Conservation (phyloP, 1,140 invertebrate genomes). For the Andrena cerasifolii region DNA sequence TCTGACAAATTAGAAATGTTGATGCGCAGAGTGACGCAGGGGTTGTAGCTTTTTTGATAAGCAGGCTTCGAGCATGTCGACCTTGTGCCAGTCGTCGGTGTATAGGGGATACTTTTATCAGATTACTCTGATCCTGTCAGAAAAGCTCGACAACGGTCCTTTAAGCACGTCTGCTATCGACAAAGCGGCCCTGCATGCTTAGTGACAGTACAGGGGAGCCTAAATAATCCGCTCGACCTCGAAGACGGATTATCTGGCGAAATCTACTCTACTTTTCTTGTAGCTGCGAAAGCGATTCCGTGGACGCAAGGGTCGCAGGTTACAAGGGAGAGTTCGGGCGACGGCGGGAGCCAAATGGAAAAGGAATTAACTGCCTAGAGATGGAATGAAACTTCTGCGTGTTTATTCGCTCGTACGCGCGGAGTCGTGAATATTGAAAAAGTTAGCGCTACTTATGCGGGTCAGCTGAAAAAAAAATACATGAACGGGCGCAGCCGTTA, state of each 20-base stretch:
- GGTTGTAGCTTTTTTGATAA: not conserved
- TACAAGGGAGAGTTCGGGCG: not conserved
- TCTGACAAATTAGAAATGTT: too few species aligned
- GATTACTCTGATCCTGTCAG: not conserved
- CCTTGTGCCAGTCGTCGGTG: not conserved
- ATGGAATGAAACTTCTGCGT: not conserved
- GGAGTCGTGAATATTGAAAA: constrained; percentile 17
- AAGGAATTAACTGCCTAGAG: not conserved
- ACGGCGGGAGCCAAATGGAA: not conserved
- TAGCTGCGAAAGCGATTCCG: not conserved
- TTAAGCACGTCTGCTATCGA: not conserved
- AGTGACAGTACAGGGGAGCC: constrained; percentile 29
- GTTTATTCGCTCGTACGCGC: not conserved
- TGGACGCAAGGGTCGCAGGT: not conserved
- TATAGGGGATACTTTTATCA: not conserved
- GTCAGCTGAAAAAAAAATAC: constrained; percentile 16
- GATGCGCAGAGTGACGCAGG: too few species aligned
- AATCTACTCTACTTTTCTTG: not conserved
- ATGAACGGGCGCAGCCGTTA: not conserved
- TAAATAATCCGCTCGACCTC: constrained; percentile 35
- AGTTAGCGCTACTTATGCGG: constrained; percentile 11
- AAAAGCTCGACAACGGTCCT: constrained; percentile 11
- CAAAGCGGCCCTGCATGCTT: constrained; percentile 22
- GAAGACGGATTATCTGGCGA: constrained; percentile 36
- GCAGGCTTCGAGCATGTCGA: not conserved